Percentiles rank a stretch among this genome's conserved stretches.
phyloP scores from a whole-genome alignment of 2,888 invertebrate species.

The Hydriomena furcata region DNA sequence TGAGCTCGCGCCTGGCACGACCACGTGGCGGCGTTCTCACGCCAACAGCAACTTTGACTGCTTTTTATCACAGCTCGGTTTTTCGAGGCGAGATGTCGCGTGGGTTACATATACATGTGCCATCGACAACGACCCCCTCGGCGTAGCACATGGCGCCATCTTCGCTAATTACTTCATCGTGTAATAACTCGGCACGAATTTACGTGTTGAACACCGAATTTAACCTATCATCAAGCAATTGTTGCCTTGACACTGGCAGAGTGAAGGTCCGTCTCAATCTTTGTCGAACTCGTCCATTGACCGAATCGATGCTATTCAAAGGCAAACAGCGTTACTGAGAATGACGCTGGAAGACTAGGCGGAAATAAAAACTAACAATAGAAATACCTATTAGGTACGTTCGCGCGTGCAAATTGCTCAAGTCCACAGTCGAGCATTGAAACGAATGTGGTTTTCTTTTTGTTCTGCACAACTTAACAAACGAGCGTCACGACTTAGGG shows the following conservation, averaged over 20 bases:
- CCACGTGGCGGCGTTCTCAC: slow-evolving; percentile 81
- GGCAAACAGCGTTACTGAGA: slow-evolving; percentile 34
- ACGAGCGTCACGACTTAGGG: slow-evolving; percentile 75
- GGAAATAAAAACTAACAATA: slow-evolving; percentile 65
- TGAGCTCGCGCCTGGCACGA: slow-evolving; percentile 59
- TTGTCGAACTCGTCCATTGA: slow-evolving; percentile 6
- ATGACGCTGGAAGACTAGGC: slow-evolving; percentile 39
- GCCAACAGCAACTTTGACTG: slow-evolving; percentile 59
- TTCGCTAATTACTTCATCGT: slow-evolving; percentile 75
- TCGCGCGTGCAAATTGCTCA: slow-evolving; percentile 70
- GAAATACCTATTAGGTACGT: slow-evolving; percentile 55
- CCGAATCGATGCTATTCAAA: slow-evolving; percentile 37
- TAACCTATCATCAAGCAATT: slow-evolving; percentile 10
- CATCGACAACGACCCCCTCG: slow-evolving; percentile 71
- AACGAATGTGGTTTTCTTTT: slow-evolving; percentile 70
- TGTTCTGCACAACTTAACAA: slow-evolving; percentile 74
- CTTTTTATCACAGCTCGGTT: slow-evolving; percentile 72
- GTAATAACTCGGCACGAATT: slow-evolving; percentile 33
- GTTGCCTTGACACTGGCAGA: neutral
- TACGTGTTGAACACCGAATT: slow-evolving; percentile 16
- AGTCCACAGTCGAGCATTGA: slow-evolving; percentile 65
- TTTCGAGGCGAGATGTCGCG: slow-evolving; percentile 66
- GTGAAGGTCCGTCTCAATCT: slow-evolving; percentile 2
- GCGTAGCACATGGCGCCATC: slow-evolving; percentile 69
- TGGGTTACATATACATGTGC: slow-evolving; percentile 73